Conservation (phyloP, 2,113 vertebrate species). For the Notechis scutatus region DNA sequence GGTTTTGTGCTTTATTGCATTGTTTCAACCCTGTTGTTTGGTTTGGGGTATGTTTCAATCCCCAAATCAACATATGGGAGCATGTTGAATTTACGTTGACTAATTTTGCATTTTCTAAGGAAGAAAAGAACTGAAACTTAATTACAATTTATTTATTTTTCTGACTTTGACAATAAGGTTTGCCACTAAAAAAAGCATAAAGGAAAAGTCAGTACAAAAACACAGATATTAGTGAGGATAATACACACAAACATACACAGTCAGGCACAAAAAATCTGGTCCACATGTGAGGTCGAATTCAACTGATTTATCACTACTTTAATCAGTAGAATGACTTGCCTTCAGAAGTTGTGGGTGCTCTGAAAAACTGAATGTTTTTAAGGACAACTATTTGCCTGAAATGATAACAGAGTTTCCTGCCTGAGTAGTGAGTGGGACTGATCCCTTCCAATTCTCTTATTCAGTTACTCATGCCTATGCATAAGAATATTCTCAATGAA, state of each 20-base stretch:
- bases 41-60: background rate
- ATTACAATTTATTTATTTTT: background rate
- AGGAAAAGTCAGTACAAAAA: background rate
- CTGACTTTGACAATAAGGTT: background rate
- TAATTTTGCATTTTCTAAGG: background rate
- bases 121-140: background rate
- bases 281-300: background rate
- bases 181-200: background rate
- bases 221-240: background rate
- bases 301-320: background rate
- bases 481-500: too few relatives aligned
- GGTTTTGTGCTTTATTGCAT: background rate
- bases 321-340: too few relatives aligned
- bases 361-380: background rate
- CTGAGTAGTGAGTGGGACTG: too few relatives aligned
- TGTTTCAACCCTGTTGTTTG: background rate
- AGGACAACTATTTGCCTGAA: too few relatives aligned
- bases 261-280: background rate
- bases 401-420: too few relatives aligned
- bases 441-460: too few relatives aligned
- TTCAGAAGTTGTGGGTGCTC: too few relatives aligned
- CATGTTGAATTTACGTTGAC: background rate
- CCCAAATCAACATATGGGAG: background rate
- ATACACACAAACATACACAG: background rate
- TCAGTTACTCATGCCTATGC: too few relatives aligned